phyloP scores from a whole-genome alignment of 2,888 invertebrate species.

The Hofmannophila pseudospretella region DNA sequence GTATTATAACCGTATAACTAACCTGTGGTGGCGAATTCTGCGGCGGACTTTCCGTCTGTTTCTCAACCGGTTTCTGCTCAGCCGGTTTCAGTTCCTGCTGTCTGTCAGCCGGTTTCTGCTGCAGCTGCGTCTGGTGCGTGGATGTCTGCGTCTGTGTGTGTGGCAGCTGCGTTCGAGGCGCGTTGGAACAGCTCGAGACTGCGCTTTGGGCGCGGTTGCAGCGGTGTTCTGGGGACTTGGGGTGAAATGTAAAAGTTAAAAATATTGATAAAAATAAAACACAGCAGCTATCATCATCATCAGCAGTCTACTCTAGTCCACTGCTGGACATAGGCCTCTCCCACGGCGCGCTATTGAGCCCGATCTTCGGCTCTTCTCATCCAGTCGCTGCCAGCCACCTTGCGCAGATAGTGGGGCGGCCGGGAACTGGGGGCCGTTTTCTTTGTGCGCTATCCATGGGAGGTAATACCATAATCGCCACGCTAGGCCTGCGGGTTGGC shows the following conservation, averaged over 20 bases:
- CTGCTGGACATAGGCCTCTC: too few species aligned
- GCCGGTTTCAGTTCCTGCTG: conserved; percentile 16
- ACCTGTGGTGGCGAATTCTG: conserved; percentile 12
- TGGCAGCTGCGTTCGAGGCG: conserved; percentile 48
- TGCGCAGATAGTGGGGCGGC: too few species aligned
- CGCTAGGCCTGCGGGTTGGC: too few species aligned
- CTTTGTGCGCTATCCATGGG: too few species aligned
- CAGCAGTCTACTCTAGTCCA: too few species aligned
- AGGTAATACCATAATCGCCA: too few species aligned
- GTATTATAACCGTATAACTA: not conserved
- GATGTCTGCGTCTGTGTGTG: conserved; percentile 25
- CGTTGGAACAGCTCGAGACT: conserved; percentile 51
- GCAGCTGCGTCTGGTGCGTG: conserved; percentile 38
- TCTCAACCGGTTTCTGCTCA: conserved; percentile 13
- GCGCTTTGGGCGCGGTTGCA: conserved; percentile 30
- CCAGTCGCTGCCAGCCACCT: too few species aligned
- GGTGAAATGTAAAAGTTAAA: not conserved
- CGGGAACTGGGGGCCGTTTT: too few species aligned
- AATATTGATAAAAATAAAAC: too few species aligned
- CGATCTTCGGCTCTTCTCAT: too few species aligned
- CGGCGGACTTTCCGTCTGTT: conserved; percentile 9
- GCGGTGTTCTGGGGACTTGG: conserved; percentile 63
- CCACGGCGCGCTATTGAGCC: too few species aligned
- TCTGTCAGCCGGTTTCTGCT: conserved; percentile 11
- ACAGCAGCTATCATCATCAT: too few species aligned